phyloP scores from a whole-genome alignment of 2,113 vertebrate genomes.

The Misgurnus anguillicaudatus region DNA sequence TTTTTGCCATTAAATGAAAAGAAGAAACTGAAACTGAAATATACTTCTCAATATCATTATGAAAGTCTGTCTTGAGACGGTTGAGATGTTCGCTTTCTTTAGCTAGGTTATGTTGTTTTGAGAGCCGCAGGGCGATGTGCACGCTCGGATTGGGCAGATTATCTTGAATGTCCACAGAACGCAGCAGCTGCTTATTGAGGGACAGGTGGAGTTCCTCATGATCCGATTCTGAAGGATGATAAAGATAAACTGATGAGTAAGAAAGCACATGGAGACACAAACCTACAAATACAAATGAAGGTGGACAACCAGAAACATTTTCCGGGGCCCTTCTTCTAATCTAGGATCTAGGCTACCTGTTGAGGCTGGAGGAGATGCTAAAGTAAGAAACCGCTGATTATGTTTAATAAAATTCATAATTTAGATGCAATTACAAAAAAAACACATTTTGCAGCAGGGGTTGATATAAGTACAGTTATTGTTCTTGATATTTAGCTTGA shows the following conservation, averaged over 20 bases:
- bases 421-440: no score
- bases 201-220: constrained; percentile 65
- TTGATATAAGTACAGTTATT: no score
- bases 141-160: constrained; percentile 82
- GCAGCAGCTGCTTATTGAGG: constrained; percentile 78
- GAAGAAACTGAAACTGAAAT: no score
- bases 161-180: constrained; percentile 57
- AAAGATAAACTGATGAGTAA: constrained; percentile 34
- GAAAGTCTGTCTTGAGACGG: constrained; percentile 72
- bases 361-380: no score
- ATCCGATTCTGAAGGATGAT: constrained; percentile 61
- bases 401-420: no score
- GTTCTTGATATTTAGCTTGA: no score
- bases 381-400: no score
- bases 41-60: constrained; percentile 75
- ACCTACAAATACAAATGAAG: not conserved
- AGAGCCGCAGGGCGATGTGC: constrained; percentile 87
- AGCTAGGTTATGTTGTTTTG: constrained; percentile 68
- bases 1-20: no score
- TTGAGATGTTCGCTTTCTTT: constrained; percentile 76
- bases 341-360: no score
- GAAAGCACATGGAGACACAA: not conserved
- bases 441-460: no score
- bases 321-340: not conserved
- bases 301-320: not conserved